Percentiles rank a stretch among this genome's conserved stretches.
phyloP scores from a whole-genome alignment of 2,797 vertebrate genomes.

The Ctenopoma multispine region DNA sequence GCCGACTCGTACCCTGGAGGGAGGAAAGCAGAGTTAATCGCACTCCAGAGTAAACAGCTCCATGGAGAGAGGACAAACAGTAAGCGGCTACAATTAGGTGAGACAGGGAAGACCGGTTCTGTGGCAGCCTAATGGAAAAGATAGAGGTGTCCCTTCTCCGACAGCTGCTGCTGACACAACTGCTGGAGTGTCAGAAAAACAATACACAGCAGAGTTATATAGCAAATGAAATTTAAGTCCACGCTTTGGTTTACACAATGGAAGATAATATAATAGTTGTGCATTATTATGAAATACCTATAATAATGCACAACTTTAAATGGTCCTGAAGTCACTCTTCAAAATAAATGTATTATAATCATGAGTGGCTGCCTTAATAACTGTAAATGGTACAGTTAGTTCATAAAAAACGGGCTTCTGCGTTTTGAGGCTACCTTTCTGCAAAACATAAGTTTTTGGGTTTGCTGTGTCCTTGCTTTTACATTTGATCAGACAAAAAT shows the following conservation, averaged over 20 bases:
- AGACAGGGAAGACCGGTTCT: background rate
- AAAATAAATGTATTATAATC: background rate
- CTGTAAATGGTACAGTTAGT: background rate
- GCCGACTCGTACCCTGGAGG: conserved; percentile 94
- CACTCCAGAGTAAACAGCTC: conserved; percentile 7
- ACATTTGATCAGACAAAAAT: background rate
- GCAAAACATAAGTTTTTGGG: background rate
- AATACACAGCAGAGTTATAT: background rate
- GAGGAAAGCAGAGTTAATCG: conserved; percentile 22
- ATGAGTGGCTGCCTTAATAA: background rate
- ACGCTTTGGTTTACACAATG: too few species aligned
- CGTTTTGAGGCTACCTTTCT: background rate
- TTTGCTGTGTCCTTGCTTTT: background rate
- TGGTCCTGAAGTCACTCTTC: background rate
- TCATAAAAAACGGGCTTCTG: background rate
- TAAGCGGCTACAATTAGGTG: background rate
- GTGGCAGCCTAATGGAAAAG: background rate
- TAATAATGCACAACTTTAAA: too few species aligned
- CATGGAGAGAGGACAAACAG: conserved; percentile 12
- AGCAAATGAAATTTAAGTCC: background rate
- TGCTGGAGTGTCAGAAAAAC: background rate
- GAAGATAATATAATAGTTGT: too few species aligned
- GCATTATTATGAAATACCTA: too few species aligned
- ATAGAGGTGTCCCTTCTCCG: background rate
- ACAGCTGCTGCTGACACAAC: background rate